Evolutionary conservation across 2,113 vertebrate species (phyloP), one percentile per base, ranked within the genome.

Genomic region (Halichoeres trimaculatus): DNA sequence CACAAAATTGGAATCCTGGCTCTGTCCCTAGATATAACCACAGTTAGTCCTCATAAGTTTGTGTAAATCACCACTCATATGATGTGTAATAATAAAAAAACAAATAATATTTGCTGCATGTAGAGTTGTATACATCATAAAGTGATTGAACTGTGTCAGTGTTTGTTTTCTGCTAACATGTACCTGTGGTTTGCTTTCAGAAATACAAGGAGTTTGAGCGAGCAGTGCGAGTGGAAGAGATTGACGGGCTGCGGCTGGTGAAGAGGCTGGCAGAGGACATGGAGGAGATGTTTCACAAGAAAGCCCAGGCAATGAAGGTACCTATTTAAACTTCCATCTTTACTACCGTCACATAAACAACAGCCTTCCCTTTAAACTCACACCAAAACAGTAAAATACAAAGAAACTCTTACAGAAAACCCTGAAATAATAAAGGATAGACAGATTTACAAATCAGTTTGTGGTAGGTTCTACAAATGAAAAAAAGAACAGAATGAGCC

Each of bases 281-380:
- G 98, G 98, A 99, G 88, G 96, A 97, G 90, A 99, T 99, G 98
- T 99, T 99, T 90, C 95, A 96, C 83, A 99, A 99, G 89, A 99
- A 99, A 81, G 94, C 97, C 8, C 94, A 98, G 84, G 98, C 98
- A 0, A 96, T 99, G 41, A 92, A 97, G 95, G 98, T 99, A 91
- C 26, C 20, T 22, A 23, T 60, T 36, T n/a, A 10, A 8, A 45
- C 1, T 0, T 0, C 1, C 45, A 24, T 57, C 1, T 4, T 47
- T 8, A 68, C 67, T n/a, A n/a, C 17, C 19, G 34, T 53, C 35
- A 45, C n/a, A 43, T 13, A 10, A 50, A 40, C 8, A 10, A 35
- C 14, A 50, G 34, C 9, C 1, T 11, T 20, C 4, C 17, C 47
- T 35, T 30, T 30, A 30, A 30, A 3, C 30, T 30, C 30, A 30